Conservation (phyloP, 1,140 invertebrate genomes). For the Pemphigus obesinymphae region DNA sequence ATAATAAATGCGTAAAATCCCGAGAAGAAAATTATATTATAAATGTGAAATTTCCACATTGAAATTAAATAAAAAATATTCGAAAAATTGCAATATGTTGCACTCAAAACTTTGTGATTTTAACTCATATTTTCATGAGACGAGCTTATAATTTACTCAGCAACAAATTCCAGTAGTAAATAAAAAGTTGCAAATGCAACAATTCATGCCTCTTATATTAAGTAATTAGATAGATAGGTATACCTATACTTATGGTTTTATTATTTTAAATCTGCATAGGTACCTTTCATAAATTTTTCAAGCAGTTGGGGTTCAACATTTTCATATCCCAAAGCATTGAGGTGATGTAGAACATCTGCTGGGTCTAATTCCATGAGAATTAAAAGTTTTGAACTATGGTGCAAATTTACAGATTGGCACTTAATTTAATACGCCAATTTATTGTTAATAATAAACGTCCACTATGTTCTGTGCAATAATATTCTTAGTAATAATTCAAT, state of each 20-base stretch:
- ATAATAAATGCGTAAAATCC: no score
- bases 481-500: no score
- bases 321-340: slow-evolving; percentile 11
- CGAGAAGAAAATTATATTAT: no score
- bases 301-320: slow-evolving; percentile 8
- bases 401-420: no score
- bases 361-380: slow-evolving; percentile 12
- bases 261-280: neutral
- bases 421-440: no score
- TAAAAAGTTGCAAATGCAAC: no score
- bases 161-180: no score
- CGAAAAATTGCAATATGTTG: neutral
- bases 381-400: neutral
- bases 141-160: neutral
- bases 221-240: neutral
- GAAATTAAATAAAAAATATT: neutral
- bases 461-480: no score
- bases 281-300: slow-evolving; percentile 27
- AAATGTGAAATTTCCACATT: no score
- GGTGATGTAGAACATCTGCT: neutral
- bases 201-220: neutral
- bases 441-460: no score
- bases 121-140: neutral
- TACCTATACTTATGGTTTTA: neutral
- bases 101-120: neutral